These are phyloP conservation scores for Oncorhynchus keta DNA, from an alignment of 2,113 vertebrate species.

Conservation along the genomic window DNA sequence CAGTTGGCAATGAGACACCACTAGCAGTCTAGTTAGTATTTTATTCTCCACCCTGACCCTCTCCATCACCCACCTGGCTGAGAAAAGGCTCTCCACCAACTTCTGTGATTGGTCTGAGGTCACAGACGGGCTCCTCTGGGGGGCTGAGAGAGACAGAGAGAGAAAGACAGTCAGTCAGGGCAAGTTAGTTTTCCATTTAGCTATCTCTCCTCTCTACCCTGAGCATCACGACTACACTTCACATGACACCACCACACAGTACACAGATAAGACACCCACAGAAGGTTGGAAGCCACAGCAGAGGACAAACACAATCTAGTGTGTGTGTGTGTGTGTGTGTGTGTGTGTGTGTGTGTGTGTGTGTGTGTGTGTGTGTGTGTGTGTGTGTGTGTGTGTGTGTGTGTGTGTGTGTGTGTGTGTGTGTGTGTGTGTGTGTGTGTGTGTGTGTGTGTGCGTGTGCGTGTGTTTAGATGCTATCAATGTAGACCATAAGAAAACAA, in stretches of 20 bases:
- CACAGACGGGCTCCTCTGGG: constrained; percentile 74
- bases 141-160: constrained; percentile 68
- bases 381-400: neutral
- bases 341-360: neutral
- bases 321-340: neutral
- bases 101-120: constrained; percentile 81
- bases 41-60: neutral
- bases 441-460: neutral
- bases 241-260: constrained; percentile 7
- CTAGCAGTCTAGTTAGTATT: neutral
- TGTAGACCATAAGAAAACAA: neutral
- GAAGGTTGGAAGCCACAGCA: constrained; percentile 9
- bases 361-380: neutral
- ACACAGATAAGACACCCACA: constrained; percentile 14
- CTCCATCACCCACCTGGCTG: constrained; percentile 78
- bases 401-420: neutral
- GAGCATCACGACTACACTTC: neutral
- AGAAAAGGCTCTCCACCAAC: constrained; percentile 83
- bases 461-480: neutral
- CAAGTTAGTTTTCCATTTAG: constrained; percentile 25
- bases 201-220: neutral
- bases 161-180: constrained; percentile 2
- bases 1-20: neutral
- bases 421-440: neutral
- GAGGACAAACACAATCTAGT: constrained; percentile 2